Evolutionary conservation across 2,888 invertebrate genomes (phyloP), one percentile per base, ranked within the genome.

Genomic region (Epirrhoe tristata): DNA sequence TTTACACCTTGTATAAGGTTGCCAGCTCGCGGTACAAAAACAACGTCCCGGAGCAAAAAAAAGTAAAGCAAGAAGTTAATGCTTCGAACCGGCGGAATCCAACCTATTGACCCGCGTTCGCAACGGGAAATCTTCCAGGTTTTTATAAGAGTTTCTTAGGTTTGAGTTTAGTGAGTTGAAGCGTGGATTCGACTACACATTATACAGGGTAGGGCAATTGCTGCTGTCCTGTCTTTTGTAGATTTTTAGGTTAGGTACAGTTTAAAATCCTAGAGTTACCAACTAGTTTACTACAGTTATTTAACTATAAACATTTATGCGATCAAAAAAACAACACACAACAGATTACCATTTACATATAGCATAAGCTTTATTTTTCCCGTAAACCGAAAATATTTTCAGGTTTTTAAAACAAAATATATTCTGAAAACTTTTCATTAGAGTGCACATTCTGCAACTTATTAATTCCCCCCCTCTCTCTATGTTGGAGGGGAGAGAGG

Each of bases 91-190:
- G 55, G 58, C 12, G 54, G 51, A 43, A 43, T 16, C 31, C 6
- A 57, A 67, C 58, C 57, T 63, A 60, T 64, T 67, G 67, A 67
- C 63, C 63, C 39, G 48, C 52, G 51, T 50, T 51, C 32, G 51
- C 46, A 58, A 63, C 51, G 56, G 14, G 7, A 48, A 60, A 64
- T 48, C 10, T 46, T 39, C 46, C 48, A 32, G 16, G 34, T 51
- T 34, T 58, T 58, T 34, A 16, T 32, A 43, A 43, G 39, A 43
- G 12, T 1, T 12, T 43, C 12, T 10, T 10, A 12, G 3, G 12
- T 43, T 7, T 34, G 5, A 34, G 24, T 24, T 24, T 24, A 24
- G 24, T 24, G 24, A 24, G 24, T 24, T 24, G 24, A 24, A 3
- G 3, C 24, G 1, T 24, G 24, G 24, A 24, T 24, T 3, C 24